phyloP scores from a whole-genome alignment of 2,113 vertebrate species.

The Misgurnus mizolepis region DNA sequence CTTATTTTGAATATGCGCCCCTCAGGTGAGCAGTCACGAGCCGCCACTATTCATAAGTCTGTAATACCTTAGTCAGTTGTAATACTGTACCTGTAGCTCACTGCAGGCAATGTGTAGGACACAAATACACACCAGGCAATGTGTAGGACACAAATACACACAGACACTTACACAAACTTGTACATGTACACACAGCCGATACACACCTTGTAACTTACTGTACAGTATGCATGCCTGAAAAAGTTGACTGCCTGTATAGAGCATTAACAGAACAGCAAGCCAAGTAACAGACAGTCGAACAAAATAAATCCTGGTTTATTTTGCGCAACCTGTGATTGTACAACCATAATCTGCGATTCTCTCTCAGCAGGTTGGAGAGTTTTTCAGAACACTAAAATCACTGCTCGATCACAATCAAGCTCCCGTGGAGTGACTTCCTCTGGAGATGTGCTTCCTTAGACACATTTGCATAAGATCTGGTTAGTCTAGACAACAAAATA shows the following conservation, averaged over 20 bases:
- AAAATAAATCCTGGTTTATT: slow-evolving; percentile 11
- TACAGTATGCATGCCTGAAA: neutral
- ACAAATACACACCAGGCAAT: too few species aligned
- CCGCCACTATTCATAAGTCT: too few species aligned
- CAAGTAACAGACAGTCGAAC: neutral
- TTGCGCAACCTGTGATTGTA: slow-evolving; percentile 21
- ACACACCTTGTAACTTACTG: neutral
- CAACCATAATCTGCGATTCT: slow-evolving; percentile 32
- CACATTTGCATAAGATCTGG: slow-evolving; percentile 45
- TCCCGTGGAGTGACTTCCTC: slow-evolving; percentile 23
- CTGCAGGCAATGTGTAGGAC: slow-evolving; percentile 18
- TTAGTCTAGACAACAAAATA: slow-evolving; percentile 50
- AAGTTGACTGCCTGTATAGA: slow-evolving; percentile 4
- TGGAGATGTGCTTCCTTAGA: slow-evolving; percentile 37
- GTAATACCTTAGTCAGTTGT: too few species aligned
- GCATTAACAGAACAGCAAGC: slow-evolving; percentile 12
- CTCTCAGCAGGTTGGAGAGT: slow-evolving; percentile 14
- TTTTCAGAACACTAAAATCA: slow-evolving; percentile 29
- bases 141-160: neutral
- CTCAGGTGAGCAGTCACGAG: too few species aligned
- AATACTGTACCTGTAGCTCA: neutral
- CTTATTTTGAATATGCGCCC: too few species aligned
- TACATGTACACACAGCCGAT: neutral
- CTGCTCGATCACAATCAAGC: slow-evolving; percentile 38
- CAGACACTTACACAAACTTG: slow-evolving; percentile 3